Percentiles rank a stretch among this genome's conserved stretches.
phyloP scores from a whole-genome alignment of 1,140 invertebrate species.

The Trachelipus rathkii region DNA sequence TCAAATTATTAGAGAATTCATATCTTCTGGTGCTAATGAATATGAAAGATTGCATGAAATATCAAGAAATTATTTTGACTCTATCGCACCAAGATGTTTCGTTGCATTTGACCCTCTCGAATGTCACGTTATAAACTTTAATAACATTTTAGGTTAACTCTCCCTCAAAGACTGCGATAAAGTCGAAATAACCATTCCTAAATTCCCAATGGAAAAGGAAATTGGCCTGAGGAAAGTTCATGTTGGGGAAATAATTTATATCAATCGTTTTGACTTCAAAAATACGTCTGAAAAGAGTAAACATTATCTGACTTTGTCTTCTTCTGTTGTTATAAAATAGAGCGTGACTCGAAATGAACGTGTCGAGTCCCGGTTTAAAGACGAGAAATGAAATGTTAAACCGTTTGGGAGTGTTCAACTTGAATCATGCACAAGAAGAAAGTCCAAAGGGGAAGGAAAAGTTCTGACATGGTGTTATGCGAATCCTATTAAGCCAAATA shows the following conservation, averaged over 20 bases:
- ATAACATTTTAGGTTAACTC: conserved; percentile 1
- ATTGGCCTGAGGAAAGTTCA: neutral
- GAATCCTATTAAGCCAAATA: conserved; percentile 12
- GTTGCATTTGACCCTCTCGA: conserved; percentile 32
- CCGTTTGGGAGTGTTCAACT: neutral
- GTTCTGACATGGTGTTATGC: conserved; percentile 25
- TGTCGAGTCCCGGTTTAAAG: neutral
- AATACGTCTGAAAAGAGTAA: conserved; percentile 5
- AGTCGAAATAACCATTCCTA: neutral
- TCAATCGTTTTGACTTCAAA: conserved; percentile 17
- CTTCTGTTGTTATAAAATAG: neutral
- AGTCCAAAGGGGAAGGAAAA: conserved; percentile 17
- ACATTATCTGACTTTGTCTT: conserved; percentile 17
- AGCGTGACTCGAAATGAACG: neutral
- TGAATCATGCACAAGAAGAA: neutral
- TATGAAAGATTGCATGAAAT: conserved; percentile 26
- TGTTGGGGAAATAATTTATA: conserved; percentile 21
- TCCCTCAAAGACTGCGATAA: neutral
- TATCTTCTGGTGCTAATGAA: conserved; percentile 19
- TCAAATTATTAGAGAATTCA: conserved; percentile 22
- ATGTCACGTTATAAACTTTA: conserved; percentile 30
- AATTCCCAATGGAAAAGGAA: neutral
- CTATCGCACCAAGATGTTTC: neutral
- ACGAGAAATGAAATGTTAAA: neutral
- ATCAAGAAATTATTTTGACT: conserved; percentile 16